Evolutionary conservation across 2,113 vertebrate species (phyloP).

Genomic region (Etheostoma spectabile): DNA sequence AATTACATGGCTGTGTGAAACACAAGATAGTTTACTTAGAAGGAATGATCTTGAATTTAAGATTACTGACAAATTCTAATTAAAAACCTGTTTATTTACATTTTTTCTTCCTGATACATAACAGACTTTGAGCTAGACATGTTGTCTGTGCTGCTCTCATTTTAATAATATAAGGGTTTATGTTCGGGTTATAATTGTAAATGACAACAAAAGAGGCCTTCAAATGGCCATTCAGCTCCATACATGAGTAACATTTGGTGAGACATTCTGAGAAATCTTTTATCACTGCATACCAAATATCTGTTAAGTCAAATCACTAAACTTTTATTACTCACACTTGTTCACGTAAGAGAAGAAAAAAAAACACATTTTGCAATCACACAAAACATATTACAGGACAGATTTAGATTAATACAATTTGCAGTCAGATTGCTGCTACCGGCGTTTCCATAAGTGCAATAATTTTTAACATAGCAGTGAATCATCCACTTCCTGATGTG

Average conservation of each 20-base stretch:
- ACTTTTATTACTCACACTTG: constrained; percentile 24
- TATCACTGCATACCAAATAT: neutral
- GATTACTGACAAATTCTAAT: constrained; percentile 1
- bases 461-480: constrained; percentile 61
- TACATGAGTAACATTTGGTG: constrained; percentile 3
- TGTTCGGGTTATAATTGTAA: neutral
- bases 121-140: constrained; percentile 5
- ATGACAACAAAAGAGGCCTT: neutral
- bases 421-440: constrained; percentile 49
- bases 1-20: constrained; percentile 62
- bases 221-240: neutral
- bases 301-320: constrained; percentile 20
- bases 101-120: neutral
- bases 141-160: neutral
- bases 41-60: constrained; percentile 9
- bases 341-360: constrained; percentile 29
- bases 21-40: constrained; percentile 26
- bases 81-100: constrained; percentile 6
- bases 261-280: constrained; percentile 25
- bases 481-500: constrained; percentile 48
- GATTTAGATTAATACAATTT: constrained; percentile 45
- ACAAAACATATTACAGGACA: neutral
- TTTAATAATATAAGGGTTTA: constrained; percentile 7
- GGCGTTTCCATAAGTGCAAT: constrained; percentile 65
- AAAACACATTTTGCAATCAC: constrained; percentile 41